A percentile compares a stretch with the other conserved stretches of the same genome.
These are phyloP conservation scores for Malacoctenus gilli DNA, from an alignment of 2,797 vertebrate genomes.

Conservation along the genomic window DNA sequence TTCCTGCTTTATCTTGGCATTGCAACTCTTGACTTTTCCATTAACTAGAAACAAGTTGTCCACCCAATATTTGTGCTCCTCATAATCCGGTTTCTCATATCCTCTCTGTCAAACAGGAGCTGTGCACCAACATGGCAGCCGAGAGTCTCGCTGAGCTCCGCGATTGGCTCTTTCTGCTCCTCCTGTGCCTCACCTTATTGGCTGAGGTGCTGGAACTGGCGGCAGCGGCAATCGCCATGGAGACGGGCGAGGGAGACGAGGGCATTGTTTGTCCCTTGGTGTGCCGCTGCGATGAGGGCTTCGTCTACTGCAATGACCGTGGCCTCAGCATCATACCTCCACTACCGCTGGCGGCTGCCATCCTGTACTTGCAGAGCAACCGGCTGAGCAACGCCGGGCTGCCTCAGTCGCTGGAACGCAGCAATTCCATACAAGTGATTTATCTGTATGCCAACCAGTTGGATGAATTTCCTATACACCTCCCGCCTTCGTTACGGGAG, in stretches of 20 bases:
- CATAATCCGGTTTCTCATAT: conserved; percentile 51
- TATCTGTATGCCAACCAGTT: conserved; percentile 94
- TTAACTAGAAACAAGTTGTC: conserved; percentile 13
- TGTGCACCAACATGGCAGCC: conserved; percentile 77
- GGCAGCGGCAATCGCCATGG: conserved; percentile 82
- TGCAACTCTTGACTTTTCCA: conserved; percentile 12
- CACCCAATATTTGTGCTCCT: conserved; percentile 16
- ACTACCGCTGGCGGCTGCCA: conserved; percentile 89
- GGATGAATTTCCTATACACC: conserved; percentile 90
- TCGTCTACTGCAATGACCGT: conserved; percentile 96
- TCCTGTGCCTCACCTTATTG: conserved; percentile 90
- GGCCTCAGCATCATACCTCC: conserved; percentile 89
- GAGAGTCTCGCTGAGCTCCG: conserved; percentile 87
- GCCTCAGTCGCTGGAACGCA: conserved; percentile 83
- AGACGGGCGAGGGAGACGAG: conserved; percentile 80
- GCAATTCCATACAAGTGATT: conserved; percentile 86
- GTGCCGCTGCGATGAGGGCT: conserved; percentile 92
- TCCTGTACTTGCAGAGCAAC: conserved; percentile 98
- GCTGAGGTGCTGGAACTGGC: conserved; percentile 88
- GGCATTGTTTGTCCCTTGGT: conserved; percentile 88
- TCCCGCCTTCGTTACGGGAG: conserved; percentile 90
- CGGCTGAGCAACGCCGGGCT: conserved; percentile 90
- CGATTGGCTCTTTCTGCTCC: conserved; percentile 91
- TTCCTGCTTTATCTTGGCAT: conserved; percentile 8
- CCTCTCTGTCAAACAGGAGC: conserved; percentile 58